These are phyloP conservation scores for Drosophila putrida DNA, from an alignment of 2,888 invertebrate genomes.

Conservation along the genomic window DNA sequence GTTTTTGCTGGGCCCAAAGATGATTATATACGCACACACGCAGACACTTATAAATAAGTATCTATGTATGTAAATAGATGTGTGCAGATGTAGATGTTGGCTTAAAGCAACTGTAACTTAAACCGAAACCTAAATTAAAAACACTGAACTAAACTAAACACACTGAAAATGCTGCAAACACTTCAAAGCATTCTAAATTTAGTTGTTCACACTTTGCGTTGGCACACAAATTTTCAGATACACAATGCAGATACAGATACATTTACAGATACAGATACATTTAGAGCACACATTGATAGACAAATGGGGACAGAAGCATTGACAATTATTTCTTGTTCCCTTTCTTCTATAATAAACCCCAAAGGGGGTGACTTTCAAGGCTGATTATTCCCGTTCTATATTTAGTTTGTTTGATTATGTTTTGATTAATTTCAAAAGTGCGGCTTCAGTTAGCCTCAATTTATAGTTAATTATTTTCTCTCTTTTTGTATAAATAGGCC, in stretches of 20 bases:
- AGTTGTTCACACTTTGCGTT: slow-evolving; percentile 77
- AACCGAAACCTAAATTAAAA: slow-evolving; percentile 18
- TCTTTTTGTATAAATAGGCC: slow-evolving; percentile 59
- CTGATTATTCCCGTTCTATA: slow-evolving; percentile 2
- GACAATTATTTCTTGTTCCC: slow-evolving; percentile 41
- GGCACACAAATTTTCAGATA: slow-evolving; percentile 50
- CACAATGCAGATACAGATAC: slow-evolving; percentile 7
- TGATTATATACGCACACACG: slow-evolving; percentile 2
- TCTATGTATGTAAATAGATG: neutral
- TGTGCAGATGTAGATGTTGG: neutral
- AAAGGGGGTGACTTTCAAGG: slow-evolving; percentile 11
- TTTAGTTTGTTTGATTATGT: neutral
- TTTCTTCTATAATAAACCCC: neutral
- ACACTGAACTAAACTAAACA: slow-evolving; percentile 11
- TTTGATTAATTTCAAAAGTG: slow-evolving; percentile 15
- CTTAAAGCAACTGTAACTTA: slow-evolving; percentile 13
- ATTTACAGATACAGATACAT: slow-evolving; percentile 14
- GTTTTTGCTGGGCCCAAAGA: slow-evolving; percentile 41
- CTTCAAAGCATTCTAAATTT: slow-evolving; percentile 74
- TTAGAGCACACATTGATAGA: slow-evolving; percentile 8
- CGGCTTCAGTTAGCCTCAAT: slow-evolving; percentile 28
- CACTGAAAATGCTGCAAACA: slow-evolving; percentile 37
- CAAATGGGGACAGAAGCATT: slow-evolving; percentile 59
- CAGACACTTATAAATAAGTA: slow-evolving; percentile 7
- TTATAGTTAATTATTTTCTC: slow-evolving; percentile 30